phyloP scores from a whole-genome alignment of 2,113 vertebrate genomes.

The Passerina amoena region DNA sequence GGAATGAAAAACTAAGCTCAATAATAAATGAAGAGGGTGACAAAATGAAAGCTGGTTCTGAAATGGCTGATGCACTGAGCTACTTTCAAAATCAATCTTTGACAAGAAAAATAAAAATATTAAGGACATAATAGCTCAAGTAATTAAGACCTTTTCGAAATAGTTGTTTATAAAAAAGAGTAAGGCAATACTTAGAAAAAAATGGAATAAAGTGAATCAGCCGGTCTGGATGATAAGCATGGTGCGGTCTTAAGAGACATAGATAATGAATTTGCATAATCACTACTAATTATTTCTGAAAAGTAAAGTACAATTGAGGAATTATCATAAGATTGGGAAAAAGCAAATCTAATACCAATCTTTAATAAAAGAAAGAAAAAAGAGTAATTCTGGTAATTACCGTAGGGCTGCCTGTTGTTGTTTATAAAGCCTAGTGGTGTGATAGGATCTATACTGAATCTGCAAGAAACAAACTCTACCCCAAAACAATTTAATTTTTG shows the following conservation, averaged over 20 bases:
- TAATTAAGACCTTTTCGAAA: conserved; percentile 64
- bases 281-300: conserved; percentile 56
- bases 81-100: conserved; percentile 48
- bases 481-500: background rate
- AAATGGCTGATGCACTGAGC: conserved; percentile 40
- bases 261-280: conserved; percentile 64
- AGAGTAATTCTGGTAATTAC: conserved; percentile 16
- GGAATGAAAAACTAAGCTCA: conserved; percentile 44
- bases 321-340: conserved; percentile 14
- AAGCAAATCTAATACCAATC: conserved; percentile 25
- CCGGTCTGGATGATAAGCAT: conserved; percentile 21
- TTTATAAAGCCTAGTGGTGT: background rate
- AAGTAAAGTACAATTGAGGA: conserved; percentile 31
- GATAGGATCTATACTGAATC: background rate
- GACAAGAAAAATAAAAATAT: conserved; percentile 38
- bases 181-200: conserved; percentile 44
- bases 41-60: conserved; percentile 50
- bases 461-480: background rate
- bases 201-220: conserved; percentile 32
- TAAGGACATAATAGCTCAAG: conserved; percentile 37
- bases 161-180: conserved; percentile 36
- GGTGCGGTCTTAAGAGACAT: conserved; percentile 41
- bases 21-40: conserved; percentile 43
- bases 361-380: background rate
- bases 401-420: background rate